Evolutionary conservation across 1,140 invertebrate genomes (phyloP), one percentile per base, ranked within the genome.

Genomic region (Bombus impatiens): DNA sequence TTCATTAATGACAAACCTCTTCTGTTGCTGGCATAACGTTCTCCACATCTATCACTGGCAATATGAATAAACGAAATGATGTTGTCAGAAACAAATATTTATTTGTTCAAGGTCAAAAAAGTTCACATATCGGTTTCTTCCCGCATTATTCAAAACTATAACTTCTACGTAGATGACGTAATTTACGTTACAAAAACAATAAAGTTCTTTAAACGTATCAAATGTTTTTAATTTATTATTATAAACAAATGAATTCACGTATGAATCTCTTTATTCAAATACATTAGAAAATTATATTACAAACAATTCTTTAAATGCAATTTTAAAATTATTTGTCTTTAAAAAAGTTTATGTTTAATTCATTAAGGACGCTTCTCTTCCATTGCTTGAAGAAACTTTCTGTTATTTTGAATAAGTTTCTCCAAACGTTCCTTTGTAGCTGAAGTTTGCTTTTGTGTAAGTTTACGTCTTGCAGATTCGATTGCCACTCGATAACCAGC

Each of bases 381-480:
- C 86, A 97, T 95, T 9, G 91, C 90, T 37, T 94, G 86, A 2
- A 96, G 93, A 65, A 96, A 96, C 32, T 95, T 95, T 94, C 96
- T 96, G 67, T 96, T 96, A 80, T 97, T 96, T 65, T 95, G 93
- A 68, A 98, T 97, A 72, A 97, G 96, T 89, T 97, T 96, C 87
- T 97, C 96, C 8, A 98, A 95, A 57, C 98, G 95, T 93, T 98
- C 97, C 92, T 96, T 97, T 37, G 97, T 97, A 15, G 97, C 97
- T 0, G 97, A 96, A 5, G 96, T 96, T 86, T 96, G 96, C 67
- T 95, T 95, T 79, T 96, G 95, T 75, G 96, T 95, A 15, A 97
- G 93, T 90, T 97, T 97, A 35, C 96, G 95, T 88, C 96, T 96
- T 12, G 98, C 96, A 44, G 96, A 96, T 57, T 95, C 95, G 72